Base-by-base conservation (phyloP, 2,113 vertebrate species). In the Ciconia maguari region DNA sequence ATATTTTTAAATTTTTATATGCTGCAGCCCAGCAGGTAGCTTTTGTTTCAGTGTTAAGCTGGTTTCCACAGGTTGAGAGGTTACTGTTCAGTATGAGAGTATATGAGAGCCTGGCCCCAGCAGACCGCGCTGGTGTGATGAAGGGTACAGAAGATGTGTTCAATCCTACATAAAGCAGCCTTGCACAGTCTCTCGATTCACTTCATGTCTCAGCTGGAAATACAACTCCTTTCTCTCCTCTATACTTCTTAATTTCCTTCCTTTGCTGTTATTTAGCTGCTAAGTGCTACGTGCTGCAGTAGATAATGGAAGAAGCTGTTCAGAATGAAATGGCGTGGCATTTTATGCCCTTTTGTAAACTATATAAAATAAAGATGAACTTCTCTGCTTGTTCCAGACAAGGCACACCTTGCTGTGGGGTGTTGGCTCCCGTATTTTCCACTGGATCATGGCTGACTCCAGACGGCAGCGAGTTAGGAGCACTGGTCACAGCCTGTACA, bases 301-400 rank as follows among this genome's bases (percentile, higher is more conserved):
- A 42, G 83, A 18, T 90, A 87, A 93, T 90, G 83, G 86, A 78
- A 90, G 80, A 44, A 71, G 92, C 80, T 61, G 70, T 60, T 92
- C 55, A 57, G 90, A 75, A 89, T 75, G 94, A 96, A 96, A 95
- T 88, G 83, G 88, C 4, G 0, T 89, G 94, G 92, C 76, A 90
- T 96, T 96, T 83, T 64, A 72, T 94, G 92, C 91, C 95, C 97
- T 96, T 95, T 95, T 70, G 48, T 93, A 89, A 94, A 83, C 87
- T 44, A 19, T 20, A 74, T 75, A 72, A 93, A 96, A 89, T 80
- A 92, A 94, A 94, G 75, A 95, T 91, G 58, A 95, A 87, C 84
- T 76, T 88, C 70, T 11, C 38, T 48, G 48, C 70, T 68, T 4
- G 1, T 78, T 89, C 70, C 77, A 90, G 64, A 49, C 52, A 12